Percentiles rank a stretch among this genome's conserved stretches.
Evolutionary conservation across 2,888 invertebrate genomes (phyloP).

Genomic region (Diarsia mendica): DNA sequence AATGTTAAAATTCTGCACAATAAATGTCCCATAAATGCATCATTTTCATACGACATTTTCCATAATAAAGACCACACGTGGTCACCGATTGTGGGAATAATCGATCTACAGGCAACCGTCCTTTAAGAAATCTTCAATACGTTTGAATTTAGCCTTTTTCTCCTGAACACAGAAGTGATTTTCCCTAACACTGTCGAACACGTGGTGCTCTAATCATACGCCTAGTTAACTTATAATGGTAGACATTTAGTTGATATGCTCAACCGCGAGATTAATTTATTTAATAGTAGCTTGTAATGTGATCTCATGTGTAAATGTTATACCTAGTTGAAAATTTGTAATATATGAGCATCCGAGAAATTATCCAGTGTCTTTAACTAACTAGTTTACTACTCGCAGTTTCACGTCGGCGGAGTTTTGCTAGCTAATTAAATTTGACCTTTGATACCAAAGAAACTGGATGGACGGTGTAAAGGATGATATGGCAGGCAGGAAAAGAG

Average conservation of each 20-base stretch:
- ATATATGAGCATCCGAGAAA: not conserved
- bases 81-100: slow-evolving; percentile 21
- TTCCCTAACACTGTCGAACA: not conserved
- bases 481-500: too few relatives aligned
- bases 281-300: not conserved
- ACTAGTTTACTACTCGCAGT: not conserved
- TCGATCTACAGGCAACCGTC: not conserved
- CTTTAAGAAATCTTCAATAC: not conserved
- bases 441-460: too few relatives aligned
- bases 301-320: not conserved
- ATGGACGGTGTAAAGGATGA: too few relatives aligned
- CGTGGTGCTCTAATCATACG: slow-evolving; percentile 19
- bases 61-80: slow-evolving; percentile 19
- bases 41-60: not conserved
- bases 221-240: slow-evolving; percentile 24
- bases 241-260: slow-evolving; percentile 25
- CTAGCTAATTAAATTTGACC: too few relatives aligned
- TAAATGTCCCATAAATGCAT: not conserved
- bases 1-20: not conserved
- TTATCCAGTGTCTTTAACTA: not conserved
- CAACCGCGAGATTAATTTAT: slow-evolving; percentile 9
- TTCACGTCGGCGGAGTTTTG: too few relatives aligned
- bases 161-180: not conserved
- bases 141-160: not conserved
- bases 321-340: not conserved